phyloP scores from a whole-genome alignment of 2,888 invertebrate genomes.

The Drosophila ustulata region DNA sequence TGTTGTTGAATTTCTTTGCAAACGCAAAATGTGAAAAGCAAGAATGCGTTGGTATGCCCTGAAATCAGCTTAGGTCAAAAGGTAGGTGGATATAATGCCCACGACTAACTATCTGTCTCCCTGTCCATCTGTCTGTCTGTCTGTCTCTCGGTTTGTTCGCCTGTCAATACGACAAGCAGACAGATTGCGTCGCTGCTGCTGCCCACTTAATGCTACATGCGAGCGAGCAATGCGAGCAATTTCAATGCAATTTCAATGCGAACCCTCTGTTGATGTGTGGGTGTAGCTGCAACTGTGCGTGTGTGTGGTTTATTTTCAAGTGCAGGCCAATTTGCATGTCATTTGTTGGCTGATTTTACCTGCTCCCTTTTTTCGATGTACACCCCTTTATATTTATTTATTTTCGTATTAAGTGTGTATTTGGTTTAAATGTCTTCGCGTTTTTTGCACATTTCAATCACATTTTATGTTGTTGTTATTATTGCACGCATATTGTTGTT shows the following conservation, averaged over 20 bases:
- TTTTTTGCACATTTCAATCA: slow-evolving; percentile 51
- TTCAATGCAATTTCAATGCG: slow-evolving; percentile 52
- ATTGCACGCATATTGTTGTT: slow-evolving; percentile 52
- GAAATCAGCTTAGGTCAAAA: slow-evolving; percentile 42
- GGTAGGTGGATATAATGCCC: slow-evolving; percentile 46
- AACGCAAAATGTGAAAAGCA: slow-evolving; percentile 39
- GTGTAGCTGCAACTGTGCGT: slow-evolving; percentile 16
- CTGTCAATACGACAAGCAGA: slow-evolving; percentile 39
- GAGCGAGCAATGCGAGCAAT: slow-evolving; percentile 71
- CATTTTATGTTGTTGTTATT: slow-evolving; percentile 37
- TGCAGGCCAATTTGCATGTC: slow-evolving; percentile 67
- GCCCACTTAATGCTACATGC: slow-evolving; percentile 67
- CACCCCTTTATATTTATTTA: neutral
- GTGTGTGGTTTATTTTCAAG: slow-evolving; percentile 63
- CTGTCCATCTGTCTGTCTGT: slow-evolving; percentile 29
- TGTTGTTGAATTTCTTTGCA: slow-evolving; percentile 59
- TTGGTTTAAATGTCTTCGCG: slow-evolving; percentile 28
- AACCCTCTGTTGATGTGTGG: slow-evolving; percentile 10
- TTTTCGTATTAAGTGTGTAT: slow-evolving; percentile 15
- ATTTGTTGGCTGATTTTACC: slow-evolving; percentile 59
- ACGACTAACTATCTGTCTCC: slow-evolving; percentile 22
- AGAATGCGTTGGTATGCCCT: slow-evolving; percentile 14
- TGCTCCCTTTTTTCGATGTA: slow-evolving; percentile 35
- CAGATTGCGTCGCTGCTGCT: slow-evolving; percentile 51
- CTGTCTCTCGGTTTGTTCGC: slow-evolving; percentile 28